phyloP scores from a whole-genome alignment of 2,888 invertebrate genomes.

The Chalcis sispes region DNA sequence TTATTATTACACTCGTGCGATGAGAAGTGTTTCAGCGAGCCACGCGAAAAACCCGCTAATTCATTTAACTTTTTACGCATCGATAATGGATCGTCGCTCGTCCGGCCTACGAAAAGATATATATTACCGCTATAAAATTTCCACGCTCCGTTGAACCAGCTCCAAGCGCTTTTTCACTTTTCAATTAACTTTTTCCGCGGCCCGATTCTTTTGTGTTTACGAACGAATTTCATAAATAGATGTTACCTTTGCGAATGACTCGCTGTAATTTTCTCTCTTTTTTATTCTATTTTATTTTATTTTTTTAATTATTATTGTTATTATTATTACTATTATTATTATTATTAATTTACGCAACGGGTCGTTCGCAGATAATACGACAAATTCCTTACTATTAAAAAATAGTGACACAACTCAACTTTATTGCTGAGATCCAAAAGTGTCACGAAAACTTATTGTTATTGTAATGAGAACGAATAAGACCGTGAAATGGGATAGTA shows the following conservation, averaged over 20 bases:
- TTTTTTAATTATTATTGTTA: no score
- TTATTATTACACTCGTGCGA: neutral
- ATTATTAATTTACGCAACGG: no score
- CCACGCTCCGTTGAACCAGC: neutral
- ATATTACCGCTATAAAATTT: constrained; percentile 9
- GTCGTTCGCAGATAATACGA: neutral
- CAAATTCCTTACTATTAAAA: neutral
- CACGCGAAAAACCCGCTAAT: neutral
- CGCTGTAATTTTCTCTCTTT: constrained; percentile 16
- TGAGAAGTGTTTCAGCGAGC: neutral
- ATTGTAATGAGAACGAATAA: constrained; percentile 9
- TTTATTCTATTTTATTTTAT: no score
- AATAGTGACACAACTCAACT: neutral
- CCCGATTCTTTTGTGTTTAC: constrained; percentile 1
- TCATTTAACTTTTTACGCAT: constrained; percentile 13
- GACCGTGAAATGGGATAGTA: neutral
- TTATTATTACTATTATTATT: no score
- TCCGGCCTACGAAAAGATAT: neutral
- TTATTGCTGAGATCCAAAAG: constrained; percentile 7
- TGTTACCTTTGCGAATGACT: neutral
- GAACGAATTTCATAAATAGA: neutral
- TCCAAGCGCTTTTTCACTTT: neutral
- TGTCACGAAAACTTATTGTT: constrained; percentile 9
- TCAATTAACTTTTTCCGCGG: constrained; percentile 28
- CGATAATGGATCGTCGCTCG: constrained; percentile 29